phyloP scores from a whole-genome alignment of 1,140 invertebrate species.

The Sycophila sp. region DNA sequence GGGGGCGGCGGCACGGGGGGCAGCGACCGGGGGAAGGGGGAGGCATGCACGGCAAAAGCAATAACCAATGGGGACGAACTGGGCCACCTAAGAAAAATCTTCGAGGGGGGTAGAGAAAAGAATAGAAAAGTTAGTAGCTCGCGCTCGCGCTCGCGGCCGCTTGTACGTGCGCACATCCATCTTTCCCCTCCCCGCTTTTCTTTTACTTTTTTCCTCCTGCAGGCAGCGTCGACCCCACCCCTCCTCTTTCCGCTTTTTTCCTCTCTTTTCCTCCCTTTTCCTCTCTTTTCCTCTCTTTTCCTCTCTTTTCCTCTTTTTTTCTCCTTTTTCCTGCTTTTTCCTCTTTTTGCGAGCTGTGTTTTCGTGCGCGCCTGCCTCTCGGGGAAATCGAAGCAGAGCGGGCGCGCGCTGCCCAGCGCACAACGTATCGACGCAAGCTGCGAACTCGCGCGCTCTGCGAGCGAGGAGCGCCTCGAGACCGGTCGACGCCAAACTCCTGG shows the following conservation, averaged over 20 bases:
- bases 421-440: neutral
- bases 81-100: slow-evolving; percentile 61
- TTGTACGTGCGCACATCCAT: slow-evolving; percentile 22
- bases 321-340: neutral
- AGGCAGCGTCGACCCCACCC: too few relatives aligned
- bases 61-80: slow-evolving; percentile 60
- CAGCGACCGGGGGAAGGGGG: slow-evolving; percentile 40
- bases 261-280: slow-evolving; percentile 15
- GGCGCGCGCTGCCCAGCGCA: slow-evolving; percentile 6
- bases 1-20: slow-evolving; percentile 12
- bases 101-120: slow-evolving; percentile 51
- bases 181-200: slow-evolving; percentile 31
- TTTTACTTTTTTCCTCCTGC: too few relatives aligned
- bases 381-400: slow-evolving; percentile 50
- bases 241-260: neutral
- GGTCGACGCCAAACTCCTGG: slow-evolving; percentile 60
- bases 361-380: slow-evolving; percentile 19
- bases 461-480: slow-evolving; percentile 57
- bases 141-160: neutral
- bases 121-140: slow-evolving; percentile 45
- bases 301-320: slow-evolving; percentile 2
- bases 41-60: slow-evolving; percentile 46
- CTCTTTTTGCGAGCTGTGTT: slow-evolving; percentile 33
- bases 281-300: slow-evolving; percentile 5
- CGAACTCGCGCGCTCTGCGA: neutral